Base-by-base conservation (phyloP, 2,888 invertebrate genomes). In the Microctonus aethiopoides region DNA sequence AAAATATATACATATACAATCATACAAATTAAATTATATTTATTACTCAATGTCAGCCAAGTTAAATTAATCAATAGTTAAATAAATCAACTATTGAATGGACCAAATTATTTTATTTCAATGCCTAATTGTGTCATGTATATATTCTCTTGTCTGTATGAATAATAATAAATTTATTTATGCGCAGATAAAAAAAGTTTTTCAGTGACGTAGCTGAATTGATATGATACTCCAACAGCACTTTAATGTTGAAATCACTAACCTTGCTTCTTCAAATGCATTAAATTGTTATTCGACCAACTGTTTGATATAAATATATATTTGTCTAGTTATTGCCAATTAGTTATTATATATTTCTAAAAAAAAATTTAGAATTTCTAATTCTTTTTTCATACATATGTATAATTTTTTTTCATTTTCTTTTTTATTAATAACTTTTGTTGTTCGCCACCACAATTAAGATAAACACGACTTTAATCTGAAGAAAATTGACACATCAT, bases 401-500 rank as follows among this genome's bases (percentile, higher is more conserved):
- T 34, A 51, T 39, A 39, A 60, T 60, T 39, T 39, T 20, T 22
- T 20, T 34, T 24, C 24, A 2, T 20, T 39, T 36, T 29, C n/a
- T 3, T 36, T 41, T 22, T 39, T 11, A 13, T n/a, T 11, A n/a
- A n/a, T n/a, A n/a, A n/a, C n/a, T 34, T 0, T 16, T 11, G 29
- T 34, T 32, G 51, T n/a, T n/a, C n/a, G n/a, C n/a, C n/a, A 20
- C 16, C 61, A 22, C 46, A 67, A 72, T 56, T 64, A 56, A 29
- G 46, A 67, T 51, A 63, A 62, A 68, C 74, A 74, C 66, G 46
- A 73, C 72, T 75, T 69, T 72, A 73, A 75, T 68, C 73, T 65
- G 72, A 59, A 32, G 70, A 52, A 67, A 74, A 76, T 68, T 81
- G 80, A 80, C 81, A 81, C 76, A 80, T 81, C 75, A 75, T 46